Percentiles rank a stretch among this genome's conserved stretches.
Conservation (phyloP, 2,888 invertebrate species). For the Metalampra italica region DNA sequence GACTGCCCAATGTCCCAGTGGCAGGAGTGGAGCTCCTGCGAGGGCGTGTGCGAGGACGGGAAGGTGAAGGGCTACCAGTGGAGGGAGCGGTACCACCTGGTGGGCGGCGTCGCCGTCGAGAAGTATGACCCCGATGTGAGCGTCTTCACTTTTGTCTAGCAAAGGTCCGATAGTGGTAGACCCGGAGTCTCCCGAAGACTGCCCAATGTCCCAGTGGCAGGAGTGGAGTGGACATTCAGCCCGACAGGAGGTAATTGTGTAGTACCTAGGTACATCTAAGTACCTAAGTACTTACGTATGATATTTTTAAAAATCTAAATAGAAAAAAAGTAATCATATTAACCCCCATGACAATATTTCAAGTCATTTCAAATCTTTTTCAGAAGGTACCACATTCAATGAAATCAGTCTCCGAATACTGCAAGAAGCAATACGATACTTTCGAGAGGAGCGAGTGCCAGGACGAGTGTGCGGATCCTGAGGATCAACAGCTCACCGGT, state of each 20-base stretch:
- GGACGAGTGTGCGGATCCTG: slow-evolving; percentile 39
- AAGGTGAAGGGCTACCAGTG: slow-evolving; percentile 47
- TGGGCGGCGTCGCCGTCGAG: slow-evolving; percentile 57
- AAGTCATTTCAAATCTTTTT: too few species aligned
- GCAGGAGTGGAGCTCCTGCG: slow-evolving; percentile 60
- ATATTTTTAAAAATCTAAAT: too few species aligned
- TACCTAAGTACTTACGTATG: too few species aligned
- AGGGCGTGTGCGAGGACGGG: slow-evolving; percentile 50
- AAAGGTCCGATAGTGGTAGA: slow-evolving; percentile 43
- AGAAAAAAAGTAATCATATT: too few species aligned
- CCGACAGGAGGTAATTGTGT: too few species aligned
- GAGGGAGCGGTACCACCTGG: slow-evolving; percentile 60
- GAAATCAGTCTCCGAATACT: slow-evolving; percentile 53
- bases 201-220: slow-evolving; percentile 56
- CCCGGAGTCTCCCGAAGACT: slow-evolving; percentile 47
- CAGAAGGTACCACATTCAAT: slow-evolving; percentile 38
- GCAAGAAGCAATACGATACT: slow-evolving; percentile 48
- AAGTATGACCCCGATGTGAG: slow-evolving; percentile 61
- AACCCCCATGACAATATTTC: too few species aligned
- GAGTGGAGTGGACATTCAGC: too few species aligned
- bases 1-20: slow-evolving; percentile 58
- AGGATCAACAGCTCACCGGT: slow-evolving; percentile 20
- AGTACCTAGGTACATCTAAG: too few species aligned
- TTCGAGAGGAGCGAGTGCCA: slow-evolving; percentile 52
- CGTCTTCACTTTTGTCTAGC: slow-evolving; percentile 1